phyloP scores from a whole-genome alignment of 2,797 vertebrate genomes.

The Leptodactylus fallax region DNA sequence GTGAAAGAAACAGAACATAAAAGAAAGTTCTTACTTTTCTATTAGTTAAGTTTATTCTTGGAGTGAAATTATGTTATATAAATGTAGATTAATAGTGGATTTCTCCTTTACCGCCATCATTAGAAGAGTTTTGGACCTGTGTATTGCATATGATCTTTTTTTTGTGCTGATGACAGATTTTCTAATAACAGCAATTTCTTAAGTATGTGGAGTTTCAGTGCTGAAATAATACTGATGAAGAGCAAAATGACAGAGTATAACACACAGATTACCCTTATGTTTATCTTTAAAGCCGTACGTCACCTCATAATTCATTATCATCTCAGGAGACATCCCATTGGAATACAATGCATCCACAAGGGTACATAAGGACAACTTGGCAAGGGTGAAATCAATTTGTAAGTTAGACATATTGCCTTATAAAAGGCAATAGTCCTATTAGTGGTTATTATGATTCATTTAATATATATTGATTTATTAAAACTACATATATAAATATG shows the following conservation, averaged over 20 bases:
- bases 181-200: neutral
- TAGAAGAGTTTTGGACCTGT: constrained; percentile 18
- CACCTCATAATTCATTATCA: constrained; percentile 29
- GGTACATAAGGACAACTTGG: constrained; percentile 26
- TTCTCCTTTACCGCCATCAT: constrained; percentile 24
- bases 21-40: neutral
- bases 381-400: constrained; percentile 8
- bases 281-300: constrained; percentile 31
- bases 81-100: neutral
- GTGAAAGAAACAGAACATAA: neutral
- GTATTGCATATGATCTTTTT: neutral
- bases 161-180: constrained; percentile 22
- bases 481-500: no score
- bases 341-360: constrained; percentile 12
- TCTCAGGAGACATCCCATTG: neutral
- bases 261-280: constrained; percentile 24
- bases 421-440: constrained; percentile 4
- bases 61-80: neutral
- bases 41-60: neutral
- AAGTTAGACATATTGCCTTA: constrained; percentile 5
- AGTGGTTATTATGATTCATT: neutral
- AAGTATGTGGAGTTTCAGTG: neutral
- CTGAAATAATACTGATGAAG: constrained; percentile 7
- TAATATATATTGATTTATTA: neutral
- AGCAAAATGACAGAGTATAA: constrained; percentile 8